A percentile compares a stretch with the other conserved stretches of the same genome.
Evolutionary conservation across 2,113 vertebrate genomes (phyloP).

Genomic region (Gallinago jamesoni): DNA sequence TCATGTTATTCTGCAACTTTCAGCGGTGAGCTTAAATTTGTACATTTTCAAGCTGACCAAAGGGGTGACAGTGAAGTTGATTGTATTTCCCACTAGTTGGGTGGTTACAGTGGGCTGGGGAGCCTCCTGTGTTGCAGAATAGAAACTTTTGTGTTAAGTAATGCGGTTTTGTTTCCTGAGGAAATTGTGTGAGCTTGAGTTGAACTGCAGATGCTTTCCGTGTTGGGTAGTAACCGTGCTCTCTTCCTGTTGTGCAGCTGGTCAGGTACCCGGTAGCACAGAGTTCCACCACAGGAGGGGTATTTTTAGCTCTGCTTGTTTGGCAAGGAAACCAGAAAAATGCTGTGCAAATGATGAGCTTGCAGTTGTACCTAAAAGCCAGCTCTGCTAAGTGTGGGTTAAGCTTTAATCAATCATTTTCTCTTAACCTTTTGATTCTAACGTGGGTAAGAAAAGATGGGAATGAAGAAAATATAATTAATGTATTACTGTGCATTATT

Average conservation of each 20-base stretch:
- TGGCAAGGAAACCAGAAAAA: not conserved
- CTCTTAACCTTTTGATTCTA: not conserved
- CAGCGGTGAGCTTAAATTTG: not conserved
- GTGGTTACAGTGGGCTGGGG: not conserved
- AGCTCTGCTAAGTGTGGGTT: not conserved
- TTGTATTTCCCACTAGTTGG: not conserved
- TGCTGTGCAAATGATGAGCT: not conserved
- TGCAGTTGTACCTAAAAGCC: not conserved
- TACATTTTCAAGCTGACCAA: not conserved
- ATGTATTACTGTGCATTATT: not conserved
- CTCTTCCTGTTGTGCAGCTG: not conserved
- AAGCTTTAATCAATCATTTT: not conserved
- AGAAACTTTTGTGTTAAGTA: not conserved
- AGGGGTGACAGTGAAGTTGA: not conserved
- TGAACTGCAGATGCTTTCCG: not conserved
- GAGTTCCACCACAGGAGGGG: not conserved
- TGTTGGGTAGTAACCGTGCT: not conserved
- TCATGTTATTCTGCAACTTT: not conserved
- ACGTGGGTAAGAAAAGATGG: not conserved
- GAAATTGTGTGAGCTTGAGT: not conserved
- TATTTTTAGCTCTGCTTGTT: not conserved
- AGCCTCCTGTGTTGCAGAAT: not conserved
- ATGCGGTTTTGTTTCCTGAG: not conserved
- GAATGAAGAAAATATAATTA: not conserved
- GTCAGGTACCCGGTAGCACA: not conserved